These are phyloP conservation scores for Aphaenogaster rudis DNA, from an alignment of 1,140 invertebrate genomes.

Conservation along the genomic window DNA sequence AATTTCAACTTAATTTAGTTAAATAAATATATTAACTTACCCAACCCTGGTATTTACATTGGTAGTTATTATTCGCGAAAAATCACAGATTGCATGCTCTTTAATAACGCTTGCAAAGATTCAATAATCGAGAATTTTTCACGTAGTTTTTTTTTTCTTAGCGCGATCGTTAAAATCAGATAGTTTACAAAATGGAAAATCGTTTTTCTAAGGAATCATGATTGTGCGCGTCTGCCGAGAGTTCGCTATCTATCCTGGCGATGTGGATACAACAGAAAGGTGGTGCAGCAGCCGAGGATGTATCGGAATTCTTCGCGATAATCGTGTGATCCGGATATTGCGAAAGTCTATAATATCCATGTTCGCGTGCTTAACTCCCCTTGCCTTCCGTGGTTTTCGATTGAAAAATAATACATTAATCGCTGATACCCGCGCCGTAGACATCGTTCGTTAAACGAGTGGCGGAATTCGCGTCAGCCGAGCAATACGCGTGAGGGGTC, in stretches of 20 bases:
- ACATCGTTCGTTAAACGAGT: background rate
- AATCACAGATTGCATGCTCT: background rate
- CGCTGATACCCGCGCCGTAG: background rate
- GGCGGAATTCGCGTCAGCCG: background rate
- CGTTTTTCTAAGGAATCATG: constrained; percentile 69
- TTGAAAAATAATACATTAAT: constrained; percentile 54
- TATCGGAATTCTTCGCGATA: constrained; percentile 4
- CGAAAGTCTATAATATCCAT: constrained; percentile 33
- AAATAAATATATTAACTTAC: background rate
- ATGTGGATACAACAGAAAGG: constrained; percentile 65
- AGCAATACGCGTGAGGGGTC: background rate
- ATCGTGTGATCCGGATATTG: background rate
- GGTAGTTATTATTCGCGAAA: background rate
- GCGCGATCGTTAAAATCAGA: constrained; percentile 33
- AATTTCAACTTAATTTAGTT: too few relatives aligned
- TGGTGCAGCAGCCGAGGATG: constrained; percentile 47
- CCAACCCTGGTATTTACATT: too few relatives aligned
- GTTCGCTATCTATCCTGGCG: constrained; percentile 68
- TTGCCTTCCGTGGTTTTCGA: background rate
- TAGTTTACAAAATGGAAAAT: constrained; percentile 55
- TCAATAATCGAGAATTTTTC: background rate
- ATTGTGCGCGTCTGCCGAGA: constrained; percentile 62
- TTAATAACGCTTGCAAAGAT: background rate
- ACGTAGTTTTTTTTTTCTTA: background rate
- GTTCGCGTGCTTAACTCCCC: background rate